Conservation (phyloP, 2,888 invertebrate genomes). For the Heteropelma amictum region DNA sequence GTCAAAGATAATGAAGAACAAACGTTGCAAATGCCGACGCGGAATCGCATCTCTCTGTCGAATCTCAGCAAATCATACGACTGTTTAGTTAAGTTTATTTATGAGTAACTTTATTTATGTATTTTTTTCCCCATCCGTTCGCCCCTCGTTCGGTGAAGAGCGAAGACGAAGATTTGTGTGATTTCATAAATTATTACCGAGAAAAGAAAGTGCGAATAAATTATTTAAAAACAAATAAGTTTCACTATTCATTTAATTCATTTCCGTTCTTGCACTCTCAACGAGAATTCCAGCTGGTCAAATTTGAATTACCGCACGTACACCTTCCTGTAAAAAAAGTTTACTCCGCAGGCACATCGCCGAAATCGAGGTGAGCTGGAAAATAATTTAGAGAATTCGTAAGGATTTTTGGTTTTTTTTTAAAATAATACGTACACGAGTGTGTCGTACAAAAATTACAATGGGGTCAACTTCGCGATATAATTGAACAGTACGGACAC, state of each 20-base stretch:
- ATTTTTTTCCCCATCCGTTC: slow-evolving; percentile 5
- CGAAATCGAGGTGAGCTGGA: neutral
- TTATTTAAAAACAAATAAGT: slow-evolving; percentile 35
- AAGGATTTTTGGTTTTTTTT: neutral
- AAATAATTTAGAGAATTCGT: neutral
- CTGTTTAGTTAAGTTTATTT: slow-evolving; percentile 58
- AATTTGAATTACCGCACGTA: neutral
- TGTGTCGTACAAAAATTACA: neutral
- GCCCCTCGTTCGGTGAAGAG: too few species aligned
- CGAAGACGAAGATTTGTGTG: too few species aligned
- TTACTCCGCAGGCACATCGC: neutral
- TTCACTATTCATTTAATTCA: neutral
- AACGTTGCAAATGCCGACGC: slow-evolving; percentile 14
- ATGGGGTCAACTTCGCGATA: too few species aligned
- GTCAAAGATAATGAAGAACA: neutral
- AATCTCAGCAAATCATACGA: slow-evolving; percentile 34
- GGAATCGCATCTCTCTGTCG: slow-evolving; percentile 20
- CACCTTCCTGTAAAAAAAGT: neutral
- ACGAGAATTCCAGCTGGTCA: neutral
- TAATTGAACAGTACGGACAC: too few species aligned
- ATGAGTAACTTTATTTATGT: slow-evolving; percentile 54
- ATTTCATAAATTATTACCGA: slow-evolving; percentile 33
- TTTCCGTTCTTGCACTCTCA: neutral
- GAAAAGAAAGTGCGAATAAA: slow-evolving; percentile 36
- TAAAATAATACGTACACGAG: neutral